A percentile compares a stretch with the other conserved stretches of the same genome.
phyloP scores from a whole-genome alignment of 1,140 invertebrate species.

The Temnothorax nylanderi region DNA sequence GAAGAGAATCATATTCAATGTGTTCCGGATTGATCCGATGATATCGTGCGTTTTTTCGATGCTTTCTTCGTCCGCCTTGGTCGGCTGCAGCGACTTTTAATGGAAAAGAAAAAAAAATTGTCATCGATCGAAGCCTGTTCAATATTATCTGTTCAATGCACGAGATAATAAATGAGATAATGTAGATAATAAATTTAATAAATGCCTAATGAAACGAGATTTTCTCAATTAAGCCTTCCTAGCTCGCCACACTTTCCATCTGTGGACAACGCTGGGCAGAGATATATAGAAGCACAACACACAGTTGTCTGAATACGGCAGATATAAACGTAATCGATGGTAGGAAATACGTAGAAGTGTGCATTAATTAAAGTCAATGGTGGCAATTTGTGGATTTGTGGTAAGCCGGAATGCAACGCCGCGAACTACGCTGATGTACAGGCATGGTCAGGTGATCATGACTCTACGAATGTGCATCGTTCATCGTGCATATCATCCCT shows the following conservation, averaged over 20 bases:
- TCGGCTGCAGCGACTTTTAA: neutral
- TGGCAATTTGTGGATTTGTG: constrained; percentile 76
- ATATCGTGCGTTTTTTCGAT: neutral
- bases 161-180: too few species aligned
- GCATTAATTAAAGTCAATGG: constrained; percentile 75
- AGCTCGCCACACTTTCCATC: neutral
- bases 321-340: constrained; percentile 63
- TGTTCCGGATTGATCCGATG: neutral
- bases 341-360: constrained; percentile 71
- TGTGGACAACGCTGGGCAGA: neutral
- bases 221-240: constrained; percentile 3
- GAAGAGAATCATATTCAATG: constrained; percentile 15
- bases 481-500: neutral
- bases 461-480: constrained; percentile 31
- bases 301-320: neutral
- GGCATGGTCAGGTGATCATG: constrained; percentile 35
- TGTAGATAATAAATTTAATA: constrained; percentile 10
- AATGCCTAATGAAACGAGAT: neutral
- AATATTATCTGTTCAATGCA: neutral
- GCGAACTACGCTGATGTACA: constrained; percentile 32
- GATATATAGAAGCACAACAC: constrained; percentile 20
- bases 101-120: neutral
- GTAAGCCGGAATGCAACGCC: constrained; percentile 60
- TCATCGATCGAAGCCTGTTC: neutral
- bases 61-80: neutral